A percentile compares a stretch with the other conserved stretches of the same genome.
phyloP scores from a whole-genome alignment of 2,797 vertebrate genomes.

The Amblyopsis hoosieri region DNA sequence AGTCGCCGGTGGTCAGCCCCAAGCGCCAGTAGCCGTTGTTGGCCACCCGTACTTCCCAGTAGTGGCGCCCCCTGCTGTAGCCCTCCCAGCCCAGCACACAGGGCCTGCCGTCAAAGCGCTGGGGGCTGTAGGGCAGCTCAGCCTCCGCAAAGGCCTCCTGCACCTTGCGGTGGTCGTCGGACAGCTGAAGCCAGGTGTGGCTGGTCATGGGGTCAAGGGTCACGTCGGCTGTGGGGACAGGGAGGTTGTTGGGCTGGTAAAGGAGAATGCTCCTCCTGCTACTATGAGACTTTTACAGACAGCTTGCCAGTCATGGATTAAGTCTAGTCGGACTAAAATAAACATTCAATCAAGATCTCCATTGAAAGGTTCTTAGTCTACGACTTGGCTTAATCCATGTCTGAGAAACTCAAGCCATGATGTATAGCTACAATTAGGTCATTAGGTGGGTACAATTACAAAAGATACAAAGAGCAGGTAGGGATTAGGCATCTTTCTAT shows the following conservation, averaged over 20 bases:
- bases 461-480: no score
- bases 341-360: no score
- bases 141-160: slow-evolving; percentile 54
- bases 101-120: slow-evolving; percentile 73
- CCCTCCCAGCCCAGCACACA: slow-evolving; percentile 75
- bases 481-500: no score
- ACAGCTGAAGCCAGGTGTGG: slow-evolving; percentile 75
- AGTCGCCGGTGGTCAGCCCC: slow-evolving; percentile 59
- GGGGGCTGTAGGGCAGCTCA: slow-evolving; percentile 41
- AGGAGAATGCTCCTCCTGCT: no score
- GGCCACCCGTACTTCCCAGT: slow-evolving; percentile 77
- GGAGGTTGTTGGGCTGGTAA: background rate
- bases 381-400: no score
- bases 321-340: no score
- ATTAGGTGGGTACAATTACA: no score
- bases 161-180: slow-evolving; percentile 69
- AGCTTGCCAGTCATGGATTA: no score
- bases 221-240: slow-evolving; percentile 62
- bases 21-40: slow-evolving; percentile 73
- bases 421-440: no score
- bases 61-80: slow-evolving; percentile 70
- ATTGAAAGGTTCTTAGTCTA: no score
- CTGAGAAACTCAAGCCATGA: no score
- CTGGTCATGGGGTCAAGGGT: slow-evolving; percentile 70
- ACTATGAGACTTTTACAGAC: no score